Evolutionary conservation across 2,888 invertebrate species (phyloP), one percentile per base, ranked within the genome.

Genomic region (Tolmerus cingulatus): DNA sequence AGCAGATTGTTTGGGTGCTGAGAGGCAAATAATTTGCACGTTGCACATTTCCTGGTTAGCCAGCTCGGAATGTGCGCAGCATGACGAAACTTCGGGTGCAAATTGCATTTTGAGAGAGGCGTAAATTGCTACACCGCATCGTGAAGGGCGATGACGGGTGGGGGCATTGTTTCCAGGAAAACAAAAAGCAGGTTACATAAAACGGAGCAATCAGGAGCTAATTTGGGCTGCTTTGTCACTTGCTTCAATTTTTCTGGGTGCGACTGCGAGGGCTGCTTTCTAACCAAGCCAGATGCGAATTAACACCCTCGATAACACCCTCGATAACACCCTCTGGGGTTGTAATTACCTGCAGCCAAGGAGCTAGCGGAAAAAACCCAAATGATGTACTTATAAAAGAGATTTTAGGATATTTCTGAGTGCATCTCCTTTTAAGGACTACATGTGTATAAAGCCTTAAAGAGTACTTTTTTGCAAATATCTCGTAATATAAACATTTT

Each of bases 1-100:
- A 79, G 79, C 79, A 79, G 55, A 51, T 30, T 30, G 51, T 30
- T 46, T 51, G 51, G 79, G 51, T 79, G 79, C 51, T 51, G 27
- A 79, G 51, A 79, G 79, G 79, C n/a, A 79, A 51, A 79, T 79
- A 79, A 79, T 79, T 79, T 79, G 79, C 79, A 79, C 79, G 30
- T 51, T 79, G 79, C 51, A 79, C 51, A 79, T 79, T 79, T 51
- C 51, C 79, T 79, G 79, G 79, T 79, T 51, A 79, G 51, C 79
- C 55, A 51, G 23, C 51, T 51, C 27, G 79, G 46, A 79, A 79
- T 79, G 79, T 79, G 79, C 55, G 51, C 51, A 79, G 79, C 79
- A 79, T 79, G 79, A 79, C 79, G 79, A 79, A 79, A 79, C 46
- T 51, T 79, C 30, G 27, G 79, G 79, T 79, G 51, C 51, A 79